phyloP scores from a whole-genome alignment of 2,113 vertebrate species.

The Hippocampus abdominalis region DNA sequence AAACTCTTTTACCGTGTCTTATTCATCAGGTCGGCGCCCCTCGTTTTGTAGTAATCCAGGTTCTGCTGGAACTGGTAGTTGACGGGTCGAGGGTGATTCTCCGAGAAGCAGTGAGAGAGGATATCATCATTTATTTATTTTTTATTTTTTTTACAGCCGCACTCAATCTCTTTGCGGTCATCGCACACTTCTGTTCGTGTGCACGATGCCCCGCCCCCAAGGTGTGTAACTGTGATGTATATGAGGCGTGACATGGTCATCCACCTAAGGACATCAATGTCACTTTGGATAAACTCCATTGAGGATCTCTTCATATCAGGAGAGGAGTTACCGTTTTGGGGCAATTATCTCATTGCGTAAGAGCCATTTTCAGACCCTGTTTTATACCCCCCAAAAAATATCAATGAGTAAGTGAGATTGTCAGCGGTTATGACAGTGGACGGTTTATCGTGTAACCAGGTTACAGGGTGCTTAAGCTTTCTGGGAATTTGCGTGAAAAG shows the following conservation, averaged over 20 bases:
- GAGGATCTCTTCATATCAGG: slow-evolving; percentile 1
- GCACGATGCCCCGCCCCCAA: neutral
- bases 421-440: too few species aligned
- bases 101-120: slow-evolving; percentile 4
- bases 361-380: too few species aligned
- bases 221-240: slow-evolving; percentile 34
- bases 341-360: too few species aligned
- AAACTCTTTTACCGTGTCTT: slow-evolving; percentile 79
- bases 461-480: neutral
- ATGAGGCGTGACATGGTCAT: slow-evolving; percentile 30
- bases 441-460: too few species aligned
- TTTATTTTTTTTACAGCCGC: neutral
- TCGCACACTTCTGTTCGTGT: neutral
- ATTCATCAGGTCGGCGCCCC: slow-evolving; percentile 91
- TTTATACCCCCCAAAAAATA: too few species aligned
- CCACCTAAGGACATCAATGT: slow-evolving; percentile 38
- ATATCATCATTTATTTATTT: too few species aligned
- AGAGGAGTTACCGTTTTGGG: slow-evolving; percentile 7
- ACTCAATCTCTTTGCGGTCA: too few species aligned
- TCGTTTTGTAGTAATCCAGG: slow-evolving; percentile 97
- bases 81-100: slow-evolving; percentile 92
- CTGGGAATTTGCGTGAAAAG: neutral
- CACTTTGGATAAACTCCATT: slow-evolving; percentile 32
- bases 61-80: slow-evolving; percentile 97
- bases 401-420: too few species aligned